Conservation (phyloP, 2,888 invertebrate species). For the Disparrhopalites patrizii region DNA sequence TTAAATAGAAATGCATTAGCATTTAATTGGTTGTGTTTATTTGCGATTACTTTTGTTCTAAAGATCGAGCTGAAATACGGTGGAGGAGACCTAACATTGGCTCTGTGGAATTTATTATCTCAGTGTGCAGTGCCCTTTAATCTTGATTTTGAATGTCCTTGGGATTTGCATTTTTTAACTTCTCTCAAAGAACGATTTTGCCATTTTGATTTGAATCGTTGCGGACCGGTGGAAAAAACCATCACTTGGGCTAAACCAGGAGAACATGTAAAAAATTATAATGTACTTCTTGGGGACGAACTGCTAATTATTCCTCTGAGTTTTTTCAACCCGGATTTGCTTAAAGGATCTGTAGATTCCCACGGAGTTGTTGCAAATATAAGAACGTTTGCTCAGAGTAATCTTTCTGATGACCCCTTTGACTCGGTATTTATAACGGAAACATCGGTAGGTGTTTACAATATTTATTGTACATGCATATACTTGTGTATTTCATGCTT, state of each 20-base stretch:
- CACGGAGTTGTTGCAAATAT: conserved; percentile 64
- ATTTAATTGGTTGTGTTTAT: too few relatives aligned
- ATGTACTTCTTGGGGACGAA: conserved; percentile 83
- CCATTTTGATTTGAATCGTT: conserved; percentile 71
- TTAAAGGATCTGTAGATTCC: conserved; percentile 70
- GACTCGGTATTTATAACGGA: conserved; percentile 88
- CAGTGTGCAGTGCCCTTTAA: conserved; percentile 79
- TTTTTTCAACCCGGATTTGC: conserved; percentile 80
- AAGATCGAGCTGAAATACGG: conserved; percentile 75
- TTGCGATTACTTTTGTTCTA: too few relatives aligned
- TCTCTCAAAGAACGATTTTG: conserved; percentile 85
- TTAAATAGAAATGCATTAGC: too few relatives aligned
- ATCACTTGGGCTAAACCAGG: conserved; percentile 71
- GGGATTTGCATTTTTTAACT: conserved; percentile 63
- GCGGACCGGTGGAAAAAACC: conserved; percentile 76
- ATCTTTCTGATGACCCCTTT: conserved; percentile 77
- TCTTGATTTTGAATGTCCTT: conserved; percentile 36
- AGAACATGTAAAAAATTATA: conserved; percentile 65
- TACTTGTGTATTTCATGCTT: not conserved
- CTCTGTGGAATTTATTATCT: conserved; percentile 79
- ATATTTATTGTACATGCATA: not conserved
- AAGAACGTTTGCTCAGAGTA: conserved; percentile 53
- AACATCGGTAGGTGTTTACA: conserved; percentile 62
- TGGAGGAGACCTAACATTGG: conserved; percentile 85
- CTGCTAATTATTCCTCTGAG: conserved; percentile 85